These are phyloP conservation scores for Philopotamus ludificatus DNA, from an alignment of 1,140 invertebrate species.

Conservation along the genomic window DNA sequence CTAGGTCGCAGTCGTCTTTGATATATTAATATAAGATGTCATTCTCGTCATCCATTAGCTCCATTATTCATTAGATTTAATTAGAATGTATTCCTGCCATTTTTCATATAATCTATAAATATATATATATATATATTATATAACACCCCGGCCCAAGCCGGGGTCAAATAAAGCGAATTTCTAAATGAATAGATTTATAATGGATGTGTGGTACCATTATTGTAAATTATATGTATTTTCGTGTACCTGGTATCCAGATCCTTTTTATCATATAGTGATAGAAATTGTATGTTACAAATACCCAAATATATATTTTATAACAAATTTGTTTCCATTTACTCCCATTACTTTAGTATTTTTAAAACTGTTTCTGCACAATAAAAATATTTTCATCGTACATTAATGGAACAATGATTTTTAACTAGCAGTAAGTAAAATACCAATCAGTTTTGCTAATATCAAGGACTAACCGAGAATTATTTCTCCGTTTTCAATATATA, in stretches of 20 bases:
- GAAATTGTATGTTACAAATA: constrained; percentile 39
- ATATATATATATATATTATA: not conserved
- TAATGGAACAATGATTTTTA: too few species aligned
- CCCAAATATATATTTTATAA: constrained; percentile 43
- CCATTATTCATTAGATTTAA: too few species aligned
- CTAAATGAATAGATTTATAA: constrained; percentile 40
- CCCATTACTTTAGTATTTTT: not conserved
- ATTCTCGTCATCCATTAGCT: too few species aligned
- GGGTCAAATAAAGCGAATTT: constrained; percentile 41
- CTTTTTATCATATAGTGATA: constrained; percentile 38
- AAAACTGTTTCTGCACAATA: not conserved
- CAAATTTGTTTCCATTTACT: constrained; percentile 17
- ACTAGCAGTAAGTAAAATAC: too few species aligned
- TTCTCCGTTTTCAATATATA: too few species aligned
- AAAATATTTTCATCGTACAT: not conserved
- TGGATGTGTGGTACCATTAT: constrained; percentile 39
- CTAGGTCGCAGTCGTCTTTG: too few species aligned
- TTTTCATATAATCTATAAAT: not conserved
- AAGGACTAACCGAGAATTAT: too few species aligned
- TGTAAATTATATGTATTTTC: constrained; percentile 40
- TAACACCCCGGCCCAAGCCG: not conserved
- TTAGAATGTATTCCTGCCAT: constrained; percentile 7
- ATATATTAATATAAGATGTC: too few species aligned
- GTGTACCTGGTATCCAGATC: constrained; percentile 41
- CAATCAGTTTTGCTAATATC: too few species aligned